Conservation (phyloP, 2,797 vertebrate genomes). For the Catharus ustulatus region DNA sequence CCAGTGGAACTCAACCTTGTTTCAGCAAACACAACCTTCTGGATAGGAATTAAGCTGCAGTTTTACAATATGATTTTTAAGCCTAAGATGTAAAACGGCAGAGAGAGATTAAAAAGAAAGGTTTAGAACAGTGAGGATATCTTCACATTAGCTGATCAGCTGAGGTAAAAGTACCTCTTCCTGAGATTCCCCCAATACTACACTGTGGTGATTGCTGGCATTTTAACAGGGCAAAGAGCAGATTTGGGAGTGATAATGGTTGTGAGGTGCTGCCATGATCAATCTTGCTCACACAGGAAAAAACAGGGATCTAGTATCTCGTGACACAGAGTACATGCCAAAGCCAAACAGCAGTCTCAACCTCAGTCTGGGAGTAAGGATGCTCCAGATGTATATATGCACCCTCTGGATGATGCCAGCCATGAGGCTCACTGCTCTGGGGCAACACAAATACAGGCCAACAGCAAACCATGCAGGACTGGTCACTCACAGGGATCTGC, state of each 20-base stretch:
- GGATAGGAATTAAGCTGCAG: background rate
- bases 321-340: background rate
- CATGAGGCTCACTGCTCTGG: background rate
- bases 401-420: background rate
- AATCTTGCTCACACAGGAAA: background rate
- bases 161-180: background rate
- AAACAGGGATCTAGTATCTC: background rate
- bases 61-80: conserved; percentile 2
- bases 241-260: background rate
- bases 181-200: background rate
- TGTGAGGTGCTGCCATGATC: background rate
- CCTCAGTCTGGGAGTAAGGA: background rate
- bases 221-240: background rate
- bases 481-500: background rate
- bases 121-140: background rate
- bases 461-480: background rate
- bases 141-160: background rate
- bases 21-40: background rate
- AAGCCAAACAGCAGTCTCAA: background rate
- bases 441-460: background rate
- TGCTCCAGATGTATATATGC: background rate
- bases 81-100: background rate
- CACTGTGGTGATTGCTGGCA: background rate
- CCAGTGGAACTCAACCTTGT: background rate
- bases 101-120: background rate